A percentile compares a stretch with the other conserved stretches of the same genome.
Conservation (phyloP, 2,797 vertebrate genomes). For the Lepilemur septentrionalis region DNA sequence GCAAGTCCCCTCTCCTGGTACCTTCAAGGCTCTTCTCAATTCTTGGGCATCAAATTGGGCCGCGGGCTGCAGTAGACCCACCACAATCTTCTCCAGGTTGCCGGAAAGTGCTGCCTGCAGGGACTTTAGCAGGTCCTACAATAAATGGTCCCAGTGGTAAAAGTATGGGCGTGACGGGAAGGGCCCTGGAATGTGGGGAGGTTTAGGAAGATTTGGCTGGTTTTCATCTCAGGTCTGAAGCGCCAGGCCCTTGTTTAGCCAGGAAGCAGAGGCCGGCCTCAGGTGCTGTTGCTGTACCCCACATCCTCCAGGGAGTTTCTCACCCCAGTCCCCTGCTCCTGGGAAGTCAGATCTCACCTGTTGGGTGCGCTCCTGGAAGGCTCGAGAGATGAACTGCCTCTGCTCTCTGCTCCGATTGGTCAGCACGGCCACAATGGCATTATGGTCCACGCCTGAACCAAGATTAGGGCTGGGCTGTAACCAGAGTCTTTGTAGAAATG, state of each 20-base stretch:
- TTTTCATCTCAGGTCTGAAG: not conserved
- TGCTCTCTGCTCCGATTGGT: conserved; percentile 83
- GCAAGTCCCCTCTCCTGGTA: conserved; percentile 48
- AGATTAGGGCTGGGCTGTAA: not conserved
- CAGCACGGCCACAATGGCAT: conserved; percentile 79
- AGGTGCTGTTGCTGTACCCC: not conserved
- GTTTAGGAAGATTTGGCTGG: not conserved
- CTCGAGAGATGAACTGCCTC: conserved; percentile 78
- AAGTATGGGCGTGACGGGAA: rapidly evolving
- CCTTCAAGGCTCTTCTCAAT: conserved; percentile 87
- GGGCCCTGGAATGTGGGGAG: not conserved
- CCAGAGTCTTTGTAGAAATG: not conserved
- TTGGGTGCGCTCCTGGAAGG: conserved; percentile 77
- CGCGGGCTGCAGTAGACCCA: conserved; percentile 84
- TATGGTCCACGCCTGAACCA: conserved; percentile 69
- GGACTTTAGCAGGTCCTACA: conserved; percentile 83
- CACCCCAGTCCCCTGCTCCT: not conserved
- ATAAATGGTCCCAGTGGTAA: not conserved
- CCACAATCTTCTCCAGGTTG: conserved; percentile 82
- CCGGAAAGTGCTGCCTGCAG: conserved; percentile 86
- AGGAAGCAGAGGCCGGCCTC: not conserved
- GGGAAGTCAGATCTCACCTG: conserved; percentile 56
- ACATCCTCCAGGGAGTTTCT: not conserved
- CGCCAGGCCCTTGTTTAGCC: not conserved
- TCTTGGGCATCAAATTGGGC: conserved; percentile 85